Evolutionary conservation across 2,113 vertebrate species (phyloP), one percentile per base, ranked within the genome.

Genomic region (Gobio gobio): DNA sequence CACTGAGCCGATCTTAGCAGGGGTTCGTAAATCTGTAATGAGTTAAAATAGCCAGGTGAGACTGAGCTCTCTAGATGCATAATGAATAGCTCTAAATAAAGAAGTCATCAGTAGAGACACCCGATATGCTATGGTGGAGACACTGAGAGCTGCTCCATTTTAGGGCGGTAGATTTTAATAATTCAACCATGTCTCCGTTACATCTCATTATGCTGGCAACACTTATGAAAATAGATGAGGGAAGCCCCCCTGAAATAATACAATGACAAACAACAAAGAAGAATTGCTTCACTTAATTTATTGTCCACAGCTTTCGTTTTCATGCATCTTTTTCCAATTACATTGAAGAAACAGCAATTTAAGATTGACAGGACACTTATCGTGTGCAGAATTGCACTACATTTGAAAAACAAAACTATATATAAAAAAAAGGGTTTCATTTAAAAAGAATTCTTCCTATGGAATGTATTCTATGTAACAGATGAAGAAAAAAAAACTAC

Each of bases 401-500:
- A 49, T 66, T 82, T 29, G 10, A 75, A 51, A 61, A 33, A 82
- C 6, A 72, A 78, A 83, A 61, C n/a, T 45, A 40, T 43, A 10
- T 22, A 22, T 51, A 64, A 36, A 33, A 22, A 64, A 64, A 36
- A 33, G n/a, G 26, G 8, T 36, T 66, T 18, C 10, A 54, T 59
- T 13, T 3, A 22, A 76, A 29, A 47, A 49, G 0, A 1, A 2
- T 20, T 1, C 5, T 22, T 49, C 33, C 47, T 22, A 78, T 72
- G 73, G 83, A 87, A 85, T 87, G 83, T 83, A 20, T 61, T 24
- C 54, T 43, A 68, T 85, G 49, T 77, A 77, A 87, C 56, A 81
- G 22, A 2, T 24, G 47, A 10, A 73, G 5, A 13, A 54, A 33
- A 33, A 33, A 18, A 5, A 51, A 14, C n/a, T 56, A 29, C 24